Evolutionary conservation across 2,797 vertebrate species (phyloP), one percentile per base, ranked within the genome.

Genomic region (Platalea minor): DNA sequence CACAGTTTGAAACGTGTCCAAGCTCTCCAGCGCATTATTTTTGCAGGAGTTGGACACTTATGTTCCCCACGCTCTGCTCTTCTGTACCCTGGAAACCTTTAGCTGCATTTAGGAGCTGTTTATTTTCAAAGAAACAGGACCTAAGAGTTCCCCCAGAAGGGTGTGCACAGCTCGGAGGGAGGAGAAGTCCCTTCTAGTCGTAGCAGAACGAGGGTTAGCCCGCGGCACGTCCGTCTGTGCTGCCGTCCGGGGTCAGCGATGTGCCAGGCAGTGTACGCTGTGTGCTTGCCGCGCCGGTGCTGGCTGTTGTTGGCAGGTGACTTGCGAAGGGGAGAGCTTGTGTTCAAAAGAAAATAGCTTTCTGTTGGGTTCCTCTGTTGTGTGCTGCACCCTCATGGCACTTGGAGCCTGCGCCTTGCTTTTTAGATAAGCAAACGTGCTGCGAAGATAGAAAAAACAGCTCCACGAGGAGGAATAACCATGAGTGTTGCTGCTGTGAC

Each of bases 381-480:
- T 29, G 39, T 69, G 83, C 94, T 87, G 91, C 65, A 12, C 88
- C 76, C 77, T 64, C 80, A 45, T 1, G 74, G 90, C 54, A 0
- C 76, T 76, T 3, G 1, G 35, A 75, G 41, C 0, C 0, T 14
- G 29, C 7, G 12, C 39, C 91, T 96, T 96, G 95, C 95, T 84
- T 75, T 63, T 3, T 33, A 97, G 96, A 97, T 97, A 97, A 97
- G 95, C 81, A 81, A 65, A 72, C 13, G 17, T 78, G 75, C 86
- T 26, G 54, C 4, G 1, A 72, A 95, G 83, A 94, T 85, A 95
- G 93, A 65, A 88, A 78, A 88, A 91, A 13, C 89, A 85, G 59
- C 88, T 82, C 80, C 63, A 9, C 1, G 8, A 56, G 75, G 63
- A 76, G 77, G 54, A 79, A 41, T 64, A 31, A 56, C 57, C 5